A percentile compares a stretch with the other conserved stretches of the same genome.
phyloP scores from a whole-genome alignment of 2,888 invertebrate genomes.

The Schizotus pectinicornis region DNA sequence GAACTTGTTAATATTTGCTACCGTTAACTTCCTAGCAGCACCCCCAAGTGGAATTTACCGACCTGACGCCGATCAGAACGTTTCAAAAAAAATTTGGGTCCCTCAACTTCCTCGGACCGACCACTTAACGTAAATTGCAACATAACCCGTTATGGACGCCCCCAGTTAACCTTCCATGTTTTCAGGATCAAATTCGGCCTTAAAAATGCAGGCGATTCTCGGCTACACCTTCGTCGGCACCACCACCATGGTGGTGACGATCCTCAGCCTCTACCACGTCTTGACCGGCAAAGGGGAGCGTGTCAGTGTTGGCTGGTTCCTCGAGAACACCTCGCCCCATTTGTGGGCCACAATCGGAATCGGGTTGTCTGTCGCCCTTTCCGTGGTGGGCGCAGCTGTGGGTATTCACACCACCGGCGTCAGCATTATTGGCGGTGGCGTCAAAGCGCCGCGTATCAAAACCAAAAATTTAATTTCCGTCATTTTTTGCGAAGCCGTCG shows the following conservation, averaged over 20 bases:
- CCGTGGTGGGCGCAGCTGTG: constrained; percentile 93
- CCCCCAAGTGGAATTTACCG: too few species aligned
- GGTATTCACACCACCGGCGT: constrained; percentile 97
- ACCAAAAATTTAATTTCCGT: constrained; percentile 99
- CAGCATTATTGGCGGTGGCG: constrained; percentile 96
- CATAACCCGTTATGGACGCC: too few species aligned
- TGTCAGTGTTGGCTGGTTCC: constrained; percentile 90
- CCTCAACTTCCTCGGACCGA: too few species aligned
- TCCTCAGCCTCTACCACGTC: constrained; percentile 68
- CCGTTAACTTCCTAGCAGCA: too few species aligned
- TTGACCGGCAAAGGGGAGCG: constrained; percentile 87
- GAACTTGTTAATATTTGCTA: too few species aligned
- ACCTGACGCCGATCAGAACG: too few species aligned
- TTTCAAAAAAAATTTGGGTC: too few species aligned
- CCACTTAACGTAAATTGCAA: too few species aligned
- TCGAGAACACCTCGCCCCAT: constrained; percentile 88
- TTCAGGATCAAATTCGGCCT: background rate
- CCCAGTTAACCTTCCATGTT: too few species aligned
- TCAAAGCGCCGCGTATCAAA: constrained; percentile 97
- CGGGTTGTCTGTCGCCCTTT: constrained; percentile 90
- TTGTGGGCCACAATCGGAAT: constrained; percentile 97
- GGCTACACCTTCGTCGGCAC: constrained; percentile 55
- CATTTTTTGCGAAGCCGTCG: constrained; percentile 99
- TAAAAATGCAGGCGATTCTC: constrained; percentile 47
- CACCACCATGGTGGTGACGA: constrained; percentile 50